Conservation (phyloP, 2,797 vertebrate genomes). For the Aselliscus stoliczkanus region DNA sequence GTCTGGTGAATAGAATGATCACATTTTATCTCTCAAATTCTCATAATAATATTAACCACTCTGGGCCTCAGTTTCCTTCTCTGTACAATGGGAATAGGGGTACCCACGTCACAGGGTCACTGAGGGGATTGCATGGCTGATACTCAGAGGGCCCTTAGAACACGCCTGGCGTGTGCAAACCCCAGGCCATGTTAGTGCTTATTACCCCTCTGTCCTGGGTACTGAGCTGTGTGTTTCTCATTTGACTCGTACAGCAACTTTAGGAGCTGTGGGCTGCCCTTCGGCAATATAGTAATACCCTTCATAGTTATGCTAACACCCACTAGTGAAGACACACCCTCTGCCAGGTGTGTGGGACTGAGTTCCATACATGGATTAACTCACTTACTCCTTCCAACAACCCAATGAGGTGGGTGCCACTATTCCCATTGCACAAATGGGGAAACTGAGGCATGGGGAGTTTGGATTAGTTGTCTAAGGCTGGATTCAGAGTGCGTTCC, state of each 20-base stretch:
- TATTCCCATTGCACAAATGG: background rate
- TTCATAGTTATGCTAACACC: fast-evolving
- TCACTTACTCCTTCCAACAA: background rate
- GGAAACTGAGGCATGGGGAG: background rate
- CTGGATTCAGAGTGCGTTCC: background rate
- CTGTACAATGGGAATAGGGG: background rate
- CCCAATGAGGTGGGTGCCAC: background rate
- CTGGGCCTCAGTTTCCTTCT: background rate
- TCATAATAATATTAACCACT: too few relatives aligned
- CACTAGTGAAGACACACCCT: fast-evolving
- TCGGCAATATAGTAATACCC: fast-evolving
- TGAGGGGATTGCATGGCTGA: background rate
- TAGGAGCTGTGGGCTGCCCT: fast-evolving
- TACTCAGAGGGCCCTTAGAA: background rate
- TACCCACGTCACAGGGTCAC: fast-evolving
- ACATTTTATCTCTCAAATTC: background rate
- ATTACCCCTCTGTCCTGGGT: background rate
- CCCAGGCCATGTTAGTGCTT: fast-evolving
- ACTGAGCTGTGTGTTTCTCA: fast-evolving
- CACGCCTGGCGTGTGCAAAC: background rate
- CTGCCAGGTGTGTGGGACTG: fast-evolving
- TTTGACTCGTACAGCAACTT: fast-evolving
- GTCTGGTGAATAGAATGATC: background rate
- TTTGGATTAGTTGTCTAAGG: background rate
- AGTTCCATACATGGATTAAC: fast-evolving